Evolutionary conservation across 2,113 vertebrate genomes (phyloP).

Genomic region (Neoarius graeffei): DNA sequence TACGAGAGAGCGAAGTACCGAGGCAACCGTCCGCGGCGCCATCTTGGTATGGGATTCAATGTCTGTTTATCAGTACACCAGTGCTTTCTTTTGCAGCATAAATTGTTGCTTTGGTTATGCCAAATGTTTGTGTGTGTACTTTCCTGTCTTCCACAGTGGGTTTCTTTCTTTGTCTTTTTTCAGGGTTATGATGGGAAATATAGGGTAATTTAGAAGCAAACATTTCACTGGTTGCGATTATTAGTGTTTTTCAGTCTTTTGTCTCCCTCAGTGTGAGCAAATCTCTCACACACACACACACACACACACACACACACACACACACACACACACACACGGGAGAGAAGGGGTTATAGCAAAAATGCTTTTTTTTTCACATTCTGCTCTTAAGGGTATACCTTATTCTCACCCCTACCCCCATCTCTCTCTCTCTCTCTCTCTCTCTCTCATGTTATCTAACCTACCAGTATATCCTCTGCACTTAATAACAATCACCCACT

Average conservation of each 20-base stretch:
- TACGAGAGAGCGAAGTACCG: no score
- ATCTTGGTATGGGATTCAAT: no score
- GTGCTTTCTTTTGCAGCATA: background rate
- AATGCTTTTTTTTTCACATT: conserved; percentile 23
- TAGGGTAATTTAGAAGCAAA: conserved; percentile 27
- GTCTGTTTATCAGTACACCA: background rate
- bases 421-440: background rate
- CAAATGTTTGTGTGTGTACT: background rate
- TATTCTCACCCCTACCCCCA: background rate
- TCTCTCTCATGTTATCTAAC: conserved; percentile 61
- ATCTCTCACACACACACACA: conserved; percentile 25
- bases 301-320: conserved; percentile 20
- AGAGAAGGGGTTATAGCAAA: background rate
- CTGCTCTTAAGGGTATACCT: conserved; percentile 5
- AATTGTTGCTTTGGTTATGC: background rate
- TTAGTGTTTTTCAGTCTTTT: conserved; percentile 45
- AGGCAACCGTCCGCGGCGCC: no score
- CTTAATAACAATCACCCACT: conserved; percentile 68
- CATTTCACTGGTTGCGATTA: conserved; percentile 39
- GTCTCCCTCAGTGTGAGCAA: conserved; percentile 36
- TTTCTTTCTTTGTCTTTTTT: background rate
- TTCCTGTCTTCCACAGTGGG: background rate
- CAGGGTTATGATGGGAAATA: conserved; percentile 25
- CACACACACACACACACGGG: conserved; percentile 14
- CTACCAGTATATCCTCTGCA: conserved; percentile 59